Base-by-base conservation (phyloP, 2,888 invertebrate genomes). In the Bombylius discolor region DNA sequence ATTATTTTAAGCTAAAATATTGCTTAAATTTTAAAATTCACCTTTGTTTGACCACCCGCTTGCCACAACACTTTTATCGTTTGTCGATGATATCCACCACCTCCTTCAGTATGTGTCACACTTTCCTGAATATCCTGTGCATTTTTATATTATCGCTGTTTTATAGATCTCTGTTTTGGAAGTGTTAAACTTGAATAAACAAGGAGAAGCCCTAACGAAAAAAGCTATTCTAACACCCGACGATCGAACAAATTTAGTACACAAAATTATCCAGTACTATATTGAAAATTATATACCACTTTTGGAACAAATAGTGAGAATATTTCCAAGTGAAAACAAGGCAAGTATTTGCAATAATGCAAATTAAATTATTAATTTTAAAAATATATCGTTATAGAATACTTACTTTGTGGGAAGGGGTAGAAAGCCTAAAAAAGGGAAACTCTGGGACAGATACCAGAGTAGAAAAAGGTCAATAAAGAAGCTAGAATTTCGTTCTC, bases 281-380 rank as follows among this genome's bases (percentile, higher is more conserved):
- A 44, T 60, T 23, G 44, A 51, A n/a, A 51, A 60, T 34, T 32
- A 58, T 46, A 47, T 49, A 14, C 13, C 34, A 46, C 7, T 60
- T 3, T 32, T 45, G 4, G 51, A 54, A 39, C 47, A 60, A 53
- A 57, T 60, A 14, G 12, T 58, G 0, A 46, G 53, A 47, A 23
- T 60, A 44, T 60, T 60, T 55, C 60, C 60, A n/a, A 60, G 47
- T 13, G 59, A 61, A 56, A 33, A 52, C 46, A 4, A 56, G 56
- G 55, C 55, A 49, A 49, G 6, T 39, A 9, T 39, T 39, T 9
- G 7, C 11, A 39, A n/a, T n/a, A n/a, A n/a, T 9, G 11, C 34
- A 6, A 5, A 39, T n/a, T n/a, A n/a, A 39, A 39, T 11, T 9
- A 8, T 9, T 39, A 39, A 11, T 9, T 5, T 39, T 39, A 11